Conservation (phyloP, 1,140 invertebrate species). For the Holotrichia oblita region DNA sequence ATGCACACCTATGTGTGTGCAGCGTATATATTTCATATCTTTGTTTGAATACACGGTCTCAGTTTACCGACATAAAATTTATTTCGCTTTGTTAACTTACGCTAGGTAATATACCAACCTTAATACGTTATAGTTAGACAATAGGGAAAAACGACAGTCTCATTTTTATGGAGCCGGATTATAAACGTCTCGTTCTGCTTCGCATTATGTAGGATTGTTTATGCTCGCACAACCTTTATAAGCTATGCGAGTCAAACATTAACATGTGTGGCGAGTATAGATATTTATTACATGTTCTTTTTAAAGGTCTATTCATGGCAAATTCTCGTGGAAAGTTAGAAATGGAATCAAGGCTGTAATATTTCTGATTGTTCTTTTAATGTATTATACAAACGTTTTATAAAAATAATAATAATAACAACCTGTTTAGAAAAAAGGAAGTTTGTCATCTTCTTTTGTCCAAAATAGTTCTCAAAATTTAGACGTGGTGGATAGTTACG, state of each 20-base stretch:
- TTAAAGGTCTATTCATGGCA: too few species aligned
- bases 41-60: constrained; percentile 15
- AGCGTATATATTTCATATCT: background rate
- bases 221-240: background rate
- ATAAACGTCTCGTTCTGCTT: background rate
- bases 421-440: too few species aligned
- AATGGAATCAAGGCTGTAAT: too few species aligned
- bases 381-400: too few species aligned
- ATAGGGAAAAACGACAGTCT: constrained; percentile 12
- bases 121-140: constrained; percentile 17
- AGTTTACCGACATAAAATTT: constrained; percentile 7
- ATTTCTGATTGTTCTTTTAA: too few species aligned
- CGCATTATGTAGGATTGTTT: background rate
- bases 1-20: background rate
- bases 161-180: constrained; percentile 12
- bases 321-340: too few species aligned
- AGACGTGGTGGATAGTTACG: too few species aligned
- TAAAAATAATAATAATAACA: too few species aligned
- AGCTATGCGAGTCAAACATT: background rate
- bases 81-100: constrained; percentile 14
- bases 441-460: too few species aligned
- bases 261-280: background rate
- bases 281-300: too few species aligned
- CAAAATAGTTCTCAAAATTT: too few species aligned
- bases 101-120: constrained; percentile 9